Conservation (phyloP, 2,797 vertebrate species). For the Acanthurus lineatus region DNA sequence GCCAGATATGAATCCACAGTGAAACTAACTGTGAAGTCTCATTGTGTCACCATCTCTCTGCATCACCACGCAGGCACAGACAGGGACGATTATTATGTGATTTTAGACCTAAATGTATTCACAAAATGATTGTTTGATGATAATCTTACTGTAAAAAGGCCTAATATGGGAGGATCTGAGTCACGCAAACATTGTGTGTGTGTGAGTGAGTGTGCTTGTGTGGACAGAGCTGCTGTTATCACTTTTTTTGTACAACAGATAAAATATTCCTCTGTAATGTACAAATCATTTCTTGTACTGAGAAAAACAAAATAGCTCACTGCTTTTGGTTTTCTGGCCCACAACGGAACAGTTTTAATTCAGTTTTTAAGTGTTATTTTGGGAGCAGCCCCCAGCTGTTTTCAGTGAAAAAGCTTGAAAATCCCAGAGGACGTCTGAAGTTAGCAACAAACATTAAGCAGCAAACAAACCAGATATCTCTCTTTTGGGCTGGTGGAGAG, state of each 20-base stretch:
- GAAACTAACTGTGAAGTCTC: conserved; percentile 1
- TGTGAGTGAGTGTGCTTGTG: neutral
- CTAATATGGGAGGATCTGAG: neutral
- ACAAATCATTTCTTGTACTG: neutral
- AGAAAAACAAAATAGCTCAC: neutral
- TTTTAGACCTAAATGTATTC: neutral
- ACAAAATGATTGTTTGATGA: neutral
- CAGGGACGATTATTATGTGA: neutral
- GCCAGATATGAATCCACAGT: neutral
- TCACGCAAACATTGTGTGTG: neutral
- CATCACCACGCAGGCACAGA: conserved; percentile 4
- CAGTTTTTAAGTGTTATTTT: neutral
- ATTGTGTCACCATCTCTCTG: neutral
- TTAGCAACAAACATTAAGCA: too few relatives aligned
- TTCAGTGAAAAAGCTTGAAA: neutral
- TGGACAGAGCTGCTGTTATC: neutral
- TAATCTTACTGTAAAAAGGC: neutral
- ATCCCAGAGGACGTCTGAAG: neutral
- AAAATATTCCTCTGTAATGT: neutral
- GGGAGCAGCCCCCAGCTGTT: neutral
- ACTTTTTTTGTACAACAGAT: neutral
- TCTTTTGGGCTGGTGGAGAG: neutral
- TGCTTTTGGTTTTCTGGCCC: neutral
- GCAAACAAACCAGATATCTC: neutral
- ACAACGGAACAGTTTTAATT: neutral